phyloP scores from a whole-genome alignment of 1,140 invertebrate genomes.

The Rhynchophorus ferrugineus region DNA sequence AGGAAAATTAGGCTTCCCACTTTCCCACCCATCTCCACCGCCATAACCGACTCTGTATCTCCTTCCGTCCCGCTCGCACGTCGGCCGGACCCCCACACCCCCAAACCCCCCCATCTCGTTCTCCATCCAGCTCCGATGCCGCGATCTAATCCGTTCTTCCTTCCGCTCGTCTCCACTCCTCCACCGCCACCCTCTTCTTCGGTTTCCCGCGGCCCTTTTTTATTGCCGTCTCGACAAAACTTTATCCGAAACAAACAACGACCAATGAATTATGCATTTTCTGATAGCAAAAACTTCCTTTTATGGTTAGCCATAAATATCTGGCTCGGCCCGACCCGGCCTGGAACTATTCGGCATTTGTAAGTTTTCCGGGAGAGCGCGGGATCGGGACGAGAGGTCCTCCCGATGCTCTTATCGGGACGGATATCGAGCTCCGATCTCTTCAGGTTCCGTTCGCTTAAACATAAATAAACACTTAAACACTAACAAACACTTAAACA shows the following conservation, averaged over 20 bases:
- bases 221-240: not conserved
- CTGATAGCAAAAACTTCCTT: conserved; percentile 5
- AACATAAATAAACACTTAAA: too few species aligned
- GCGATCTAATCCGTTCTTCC: not conserved
- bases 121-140: too few species aligned
- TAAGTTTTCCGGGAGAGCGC: not conserved
- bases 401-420: too few species aligned
- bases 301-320: conserved; percentile 8
- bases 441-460: too few species aligned
- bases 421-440: too few species aligned
- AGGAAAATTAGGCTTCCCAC: conserved; percentile 1
- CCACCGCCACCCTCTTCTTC: not conserved
- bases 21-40: not conserved
- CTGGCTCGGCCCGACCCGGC: not conserved
- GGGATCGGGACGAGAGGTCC: too few species aligned
- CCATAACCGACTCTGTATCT: not conserved
- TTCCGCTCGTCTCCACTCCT: not conserved
- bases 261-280: conserved; percentile 8
- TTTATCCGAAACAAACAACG: conserved; percentile 8
- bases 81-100: too few species aligned
- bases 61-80: not conserved
- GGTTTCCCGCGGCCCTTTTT: not conserved
- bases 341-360: not conserved
- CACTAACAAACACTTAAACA: too few species aligned
- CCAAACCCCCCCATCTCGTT: not conserved